These are phyloP conservation scores for Dyspetes luteomarginatus DNA, from an alignment of 2,888 invertebrate genomes.

Conservation along the genomic window DNA sequence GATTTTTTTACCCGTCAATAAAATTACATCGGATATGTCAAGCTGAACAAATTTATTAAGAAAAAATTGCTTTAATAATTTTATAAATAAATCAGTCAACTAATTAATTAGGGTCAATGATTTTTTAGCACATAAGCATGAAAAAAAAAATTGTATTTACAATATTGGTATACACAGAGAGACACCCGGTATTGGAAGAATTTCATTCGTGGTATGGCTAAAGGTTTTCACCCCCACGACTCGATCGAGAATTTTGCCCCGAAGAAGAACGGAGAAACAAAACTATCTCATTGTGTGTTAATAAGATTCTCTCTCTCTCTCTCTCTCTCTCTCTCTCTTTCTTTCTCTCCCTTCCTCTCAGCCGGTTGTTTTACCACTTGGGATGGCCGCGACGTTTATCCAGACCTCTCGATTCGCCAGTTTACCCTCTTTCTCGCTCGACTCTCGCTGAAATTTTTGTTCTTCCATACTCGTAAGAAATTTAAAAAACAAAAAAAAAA, in stretches of 20 bases:
- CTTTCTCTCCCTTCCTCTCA: constrained; percentile 58
- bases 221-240: constrained; percentile 48
- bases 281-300: constrained; percentile 84
- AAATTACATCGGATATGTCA: background rate
- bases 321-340: constrained; percentile 71
- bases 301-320: constrained; percentile 80
- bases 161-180: constrained; percentile 2
- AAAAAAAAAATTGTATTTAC: background rate
- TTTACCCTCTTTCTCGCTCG: background rate
- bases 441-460: constrained; percentile 19
- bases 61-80: background rate
- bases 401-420: constrained; percentile 19
- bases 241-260: constrained; percentile 53
- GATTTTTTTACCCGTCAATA: background rate
- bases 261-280: constrained; percentile 71
- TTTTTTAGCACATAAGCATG: background rate
- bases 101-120: too few relatives aligned
- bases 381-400: constrained; percentile 52
- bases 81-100: background rate
- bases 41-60: background rate
- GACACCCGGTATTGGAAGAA: constrained; percentile 52
- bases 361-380: constrained; percentile 40
- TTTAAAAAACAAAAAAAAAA: background rate
- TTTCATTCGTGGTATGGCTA: constrained; percentile 65
- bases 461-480: background rate